Percentiles rank a stretch among this genome's conserved stretches.
phyloP scores from a whole-genome alignment of 2,113 vertebrate species.

The Siniperca chuatsi region DNA sequence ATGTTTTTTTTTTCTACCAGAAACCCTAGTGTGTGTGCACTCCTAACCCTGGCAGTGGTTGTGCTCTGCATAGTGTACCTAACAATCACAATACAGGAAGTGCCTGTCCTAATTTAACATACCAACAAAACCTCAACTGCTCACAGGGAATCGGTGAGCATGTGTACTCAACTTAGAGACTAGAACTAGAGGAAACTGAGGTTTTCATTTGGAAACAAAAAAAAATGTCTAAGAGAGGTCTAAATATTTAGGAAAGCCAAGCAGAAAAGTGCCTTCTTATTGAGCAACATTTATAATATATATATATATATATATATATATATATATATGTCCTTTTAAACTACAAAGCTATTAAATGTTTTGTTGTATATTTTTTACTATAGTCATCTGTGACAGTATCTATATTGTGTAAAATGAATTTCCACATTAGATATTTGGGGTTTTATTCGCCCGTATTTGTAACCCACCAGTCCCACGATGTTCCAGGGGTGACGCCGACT shows the following conservation, averaged over 20 bases:
- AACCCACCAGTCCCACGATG: constrained; percentile 80
- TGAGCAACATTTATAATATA: not conserved
- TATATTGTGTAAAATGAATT: not conserved
- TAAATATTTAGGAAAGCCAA: not conserved
- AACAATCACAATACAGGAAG: constrained; percentile 11
- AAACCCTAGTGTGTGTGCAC: not conserved
- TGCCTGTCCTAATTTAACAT: constrained; percentile 2
- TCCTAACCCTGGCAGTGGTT: not conserved
- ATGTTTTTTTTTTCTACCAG: not conserved
- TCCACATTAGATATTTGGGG: not conserved
- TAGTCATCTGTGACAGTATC: not conserved
- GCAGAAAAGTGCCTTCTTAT: not conserved
- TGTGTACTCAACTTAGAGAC: not conserved
- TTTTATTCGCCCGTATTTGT: not conserved
- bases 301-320: not conserved
- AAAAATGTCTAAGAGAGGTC: not conserved
- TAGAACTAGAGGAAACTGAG: constrained; percentile 8
- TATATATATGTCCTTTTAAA: not conserved
- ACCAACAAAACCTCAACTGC: constrained; percentile 5
- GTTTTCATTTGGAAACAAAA: constrained; percentile 4
- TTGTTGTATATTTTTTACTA: not conserved
- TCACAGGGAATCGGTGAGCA: not conserved
- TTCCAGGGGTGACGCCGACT: constrained; percentile 83
- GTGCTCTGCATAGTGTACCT: not conserved
- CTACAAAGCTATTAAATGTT: not conserved